Evolutionary conservation across 2,797 vertebrate species (phyloP).

Genomic region (Trichosurus vulpecula): DNA sequence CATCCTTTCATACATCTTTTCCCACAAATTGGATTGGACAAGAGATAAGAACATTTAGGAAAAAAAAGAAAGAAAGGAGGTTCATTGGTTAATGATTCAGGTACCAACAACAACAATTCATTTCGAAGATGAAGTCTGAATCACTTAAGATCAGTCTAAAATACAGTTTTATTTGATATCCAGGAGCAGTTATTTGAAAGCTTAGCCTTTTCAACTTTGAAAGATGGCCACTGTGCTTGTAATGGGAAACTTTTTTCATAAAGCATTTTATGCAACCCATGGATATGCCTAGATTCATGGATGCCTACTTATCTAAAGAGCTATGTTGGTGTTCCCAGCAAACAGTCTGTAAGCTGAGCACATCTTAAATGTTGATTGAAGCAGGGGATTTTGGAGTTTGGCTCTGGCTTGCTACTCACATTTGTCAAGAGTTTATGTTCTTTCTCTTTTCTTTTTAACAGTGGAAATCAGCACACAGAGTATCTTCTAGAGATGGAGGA

Average conservation of each 20-base stretch:
- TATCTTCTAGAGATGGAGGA: conserved; percentile 37
- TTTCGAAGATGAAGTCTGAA: conserved; percentile 38
- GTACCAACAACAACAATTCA: conserved; percentile 34
- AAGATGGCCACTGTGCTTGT: conserved; percentile 15
- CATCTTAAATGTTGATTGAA: conserved; percentile 16
- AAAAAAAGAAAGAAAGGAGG: not conserved
- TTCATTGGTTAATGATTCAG: conserved; percentile 8
- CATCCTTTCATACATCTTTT: conserved; percentile 44
- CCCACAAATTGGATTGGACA: conserved; percentile 42
- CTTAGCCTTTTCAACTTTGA: conserved; percentile 19
- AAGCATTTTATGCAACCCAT: not conserved
- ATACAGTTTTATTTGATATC: conserved; percentile 47
- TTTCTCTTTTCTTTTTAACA: not conserved
- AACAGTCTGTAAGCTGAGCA: not conserved
- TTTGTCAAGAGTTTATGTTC: not conserved
- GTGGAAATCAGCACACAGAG: conserved; percentile 18
- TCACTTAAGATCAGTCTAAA: conserved; percentile 5
- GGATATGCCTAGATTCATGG: conserved; percentile 24
- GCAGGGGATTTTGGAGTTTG: conserved; percentile 3
- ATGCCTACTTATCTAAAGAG: conserved; percentile 22
- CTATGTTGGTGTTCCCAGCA: not conserved
- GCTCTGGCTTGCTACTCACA: conserved; percentile 12
- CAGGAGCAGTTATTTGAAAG: conserved; percentile 30
- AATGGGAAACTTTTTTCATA: conserved; percentile 26
- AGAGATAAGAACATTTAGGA: not conserved